Evolutionary conservation across 1,140 invertebrate genomes (phyloP), one percentile per base, ranked within the genome.

Genomic region (Tyrophagus putrescentiae): DNA sequence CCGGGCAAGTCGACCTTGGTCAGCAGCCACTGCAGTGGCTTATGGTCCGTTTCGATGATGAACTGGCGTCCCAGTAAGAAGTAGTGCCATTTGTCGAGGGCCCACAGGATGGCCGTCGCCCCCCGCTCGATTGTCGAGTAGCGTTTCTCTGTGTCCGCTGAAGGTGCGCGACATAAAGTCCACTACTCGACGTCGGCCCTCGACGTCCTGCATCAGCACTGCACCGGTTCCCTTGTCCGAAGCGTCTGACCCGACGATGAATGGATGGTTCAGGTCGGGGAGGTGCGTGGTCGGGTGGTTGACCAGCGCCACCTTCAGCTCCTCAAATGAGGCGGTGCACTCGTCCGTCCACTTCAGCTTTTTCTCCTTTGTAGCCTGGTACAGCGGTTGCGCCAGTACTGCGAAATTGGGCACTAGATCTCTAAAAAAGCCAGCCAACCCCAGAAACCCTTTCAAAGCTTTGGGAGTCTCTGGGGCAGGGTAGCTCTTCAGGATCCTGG

Each of bases 221-320:
- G 62, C 57, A 9, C 66, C 66, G 1, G 66, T 16, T 11, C 60
- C 65, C 13, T 1, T 28, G 31, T 57, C 57, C n/a, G 48, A 60
- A 23, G 64, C 66, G 52, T 66, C 63, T 16, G 61, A 60, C n/a
- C 39, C 50, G 13, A 68, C 9, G 48, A 45, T 45, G 4, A 42
- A 23, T 16, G 65, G 69, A 42, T 65, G 57, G 23, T 32, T 45
- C 21, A 28, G 9, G 16, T 32, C 34, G 16, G 57, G 36, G 6
- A 62, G 60, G 7, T n/a, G 42, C 6, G 66, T 27, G 11, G 50
- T 9, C 25, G 61, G 34, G 21, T 34, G 25, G 25, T 57, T 48
- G 6, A 64, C 65, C 9, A 76, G 56, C n/a, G 36, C 64, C 18
- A 64, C n/a, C 64, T 76, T 76, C 60, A 68, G 72, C n/a, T 66